Evolutionary conservation across 2,113 vertebrate species (phyloP), one percentile per base, ranked within the genome.

Genomic region (Neotoma lepida): DNA sequence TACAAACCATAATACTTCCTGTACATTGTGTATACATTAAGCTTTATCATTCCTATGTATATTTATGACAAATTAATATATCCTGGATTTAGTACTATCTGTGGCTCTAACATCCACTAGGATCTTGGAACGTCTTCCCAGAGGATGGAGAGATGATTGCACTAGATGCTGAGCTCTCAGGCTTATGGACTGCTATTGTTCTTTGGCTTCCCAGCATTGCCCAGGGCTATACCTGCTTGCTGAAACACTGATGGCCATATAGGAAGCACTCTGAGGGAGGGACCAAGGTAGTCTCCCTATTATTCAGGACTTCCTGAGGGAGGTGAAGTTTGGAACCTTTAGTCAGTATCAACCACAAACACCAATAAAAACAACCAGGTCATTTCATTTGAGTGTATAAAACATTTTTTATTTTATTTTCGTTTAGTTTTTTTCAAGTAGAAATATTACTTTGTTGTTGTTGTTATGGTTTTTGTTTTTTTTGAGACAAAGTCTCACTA

Each of bases 381-480:
- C 70, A 14, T 61, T 58, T 84, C 87, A 63, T 64, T n/a, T 22
- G 5, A 84, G 18, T 8, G 10, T 86, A 64, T 49, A 63, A 74
- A 33, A 46, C 14, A 41, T 76, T 51, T 58, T 44, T 56, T 46
- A 61, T 88, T 88, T 91, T 70, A 76, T 49, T 89, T 91, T 64
- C 41, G 80, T 85, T 94, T 89, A 35, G 70, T 24, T 61, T 89
- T 89, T 88, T 78, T 92, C 63, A 88, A 41, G 64, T 41, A 10
- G 46, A 7, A 86, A 68, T 86, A 9, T 54, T 41, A 20, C 18
- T 18, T 77, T 84, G 33, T 82, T 58, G 88, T 86, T 56, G 84
- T 63, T 58, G 41, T 20, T 33, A 54, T 86, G 4, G 22, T 86
- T 35, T 44, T 5, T 8, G 10, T 4, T 13, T 6, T 33, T 26